phyloP scores from a whole-genome alignment of 2,797 vertebrate genomes.

The Typhlichthys subterraneus region DNA sequence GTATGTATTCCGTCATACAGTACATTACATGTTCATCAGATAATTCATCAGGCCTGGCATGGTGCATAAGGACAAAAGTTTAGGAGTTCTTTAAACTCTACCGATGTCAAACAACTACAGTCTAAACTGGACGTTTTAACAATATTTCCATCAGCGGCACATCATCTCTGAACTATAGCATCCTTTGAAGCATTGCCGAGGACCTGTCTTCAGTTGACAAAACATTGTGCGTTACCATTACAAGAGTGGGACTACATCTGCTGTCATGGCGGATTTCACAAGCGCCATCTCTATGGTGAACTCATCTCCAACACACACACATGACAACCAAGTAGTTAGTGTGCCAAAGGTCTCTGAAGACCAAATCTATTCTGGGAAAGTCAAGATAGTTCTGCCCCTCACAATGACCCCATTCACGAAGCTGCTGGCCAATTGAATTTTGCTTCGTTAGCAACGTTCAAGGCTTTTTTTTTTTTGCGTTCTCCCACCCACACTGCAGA shows the following conservation, averaged over 20 bases:
- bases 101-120: too few species aligned
- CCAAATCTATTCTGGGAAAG: constrained; percentile 65
- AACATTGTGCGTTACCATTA: too few species aligned
- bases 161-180: too few species aligned
- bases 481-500: constrained; percentile 7
- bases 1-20: constrained; percentile 14
- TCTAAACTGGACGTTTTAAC: too few species aligned
- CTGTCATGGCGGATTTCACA: too few species aligned
- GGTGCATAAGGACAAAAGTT: too few species aligned
- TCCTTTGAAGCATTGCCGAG: too few species aligned
- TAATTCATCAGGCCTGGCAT: too few species aligned
- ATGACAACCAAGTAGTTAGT: constrained; percentile 30
- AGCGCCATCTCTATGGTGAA: constrained; percentile 9
- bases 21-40: constrained; percentile 34
- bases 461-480: constrained; percentile 16
- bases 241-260: too few species aligned
- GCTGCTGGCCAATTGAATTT: constrained; percentile 20
- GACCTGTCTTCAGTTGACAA: too few species aligned
- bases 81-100: too few species aligned
- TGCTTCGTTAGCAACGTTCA: constrained; percentile 19
- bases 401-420: constrained; percentile 25
- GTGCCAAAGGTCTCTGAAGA: constrained; percentile 32
- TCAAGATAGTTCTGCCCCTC: constrained; percentile 22
- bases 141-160: too few species aligned
- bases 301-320: constrained; percentile 33